These are phyloP conservation scores for Anthopleura sola DNA, from an alignment of 64 coral and sea anemone species.

Conservation along the genomic window DNA sequence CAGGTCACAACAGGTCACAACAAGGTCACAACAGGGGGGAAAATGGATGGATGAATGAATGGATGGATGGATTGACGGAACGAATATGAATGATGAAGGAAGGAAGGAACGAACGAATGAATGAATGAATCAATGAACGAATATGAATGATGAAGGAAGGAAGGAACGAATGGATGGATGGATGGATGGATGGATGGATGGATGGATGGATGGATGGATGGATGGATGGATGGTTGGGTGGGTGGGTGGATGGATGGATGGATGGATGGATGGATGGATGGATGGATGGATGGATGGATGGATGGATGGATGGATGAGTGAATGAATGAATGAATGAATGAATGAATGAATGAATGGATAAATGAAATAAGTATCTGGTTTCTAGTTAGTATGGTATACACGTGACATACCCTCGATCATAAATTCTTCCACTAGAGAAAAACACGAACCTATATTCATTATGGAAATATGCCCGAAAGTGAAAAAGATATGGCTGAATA, in stretches of 20 bases:
- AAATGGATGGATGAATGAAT: background rate
- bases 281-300: background rate
- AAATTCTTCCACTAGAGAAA: too few relatives aligned
- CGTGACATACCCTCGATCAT: too few relatives aligned
- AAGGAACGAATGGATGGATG: background rate
- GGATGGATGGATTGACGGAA: background rate
- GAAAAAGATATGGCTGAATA: too few relatives aligned
- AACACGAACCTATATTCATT: too few relatives aligned
- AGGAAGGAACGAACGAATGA: background rate
- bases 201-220: background rate
- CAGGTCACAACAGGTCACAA: too few relatives aligned
- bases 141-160: background rate
- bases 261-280: background rate
- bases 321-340: background rate
- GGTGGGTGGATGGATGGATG: background rate
- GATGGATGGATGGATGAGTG: background rate
- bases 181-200: background rate
- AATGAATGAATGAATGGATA: background rate
- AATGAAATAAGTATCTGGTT: background rate
- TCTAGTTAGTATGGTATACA: too few relatives aligned
- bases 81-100: background rate
- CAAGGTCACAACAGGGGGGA: background rate
- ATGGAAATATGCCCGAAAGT: too few relatives aligned
- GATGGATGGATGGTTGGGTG: background rate
- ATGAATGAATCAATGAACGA: background rate